Evolutionary conservation across 2,888 invertebrate genomes (phyloP).

Genomic region (Holacanthella duospinosa): DNA sequence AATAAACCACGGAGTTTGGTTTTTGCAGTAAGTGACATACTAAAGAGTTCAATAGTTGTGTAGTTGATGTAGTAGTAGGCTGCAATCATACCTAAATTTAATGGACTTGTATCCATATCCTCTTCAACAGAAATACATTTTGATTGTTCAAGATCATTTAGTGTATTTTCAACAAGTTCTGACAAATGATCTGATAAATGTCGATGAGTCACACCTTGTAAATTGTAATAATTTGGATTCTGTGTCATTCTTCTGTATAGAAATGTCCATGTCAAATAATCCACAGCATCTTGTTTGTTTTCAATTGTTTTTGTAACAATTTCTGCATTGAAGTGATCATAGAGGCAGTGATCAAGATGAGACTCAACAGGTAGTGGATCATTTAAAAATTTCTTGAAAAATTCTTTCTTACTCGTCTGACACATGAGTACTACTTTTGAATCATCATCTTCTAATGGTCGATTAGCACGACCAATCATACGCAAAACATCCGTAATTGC

Average conservation of each 20-base stretch:
- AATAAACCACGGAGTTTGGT: conserved; percentile 93
- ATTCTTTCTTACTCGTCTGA: conserved; percentile 93
- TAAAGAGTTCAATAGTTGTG: conserved; percentile 96
- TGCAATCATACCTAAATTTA: conserved; percentile 99
- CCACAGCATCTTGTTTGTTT: conserved; percentile 99
- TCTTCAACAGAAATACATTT: conserved; percentile 97
- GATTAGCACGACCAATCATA: conserved; percentile 93
- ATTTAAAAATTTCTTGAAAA: conserved; percentile 94
- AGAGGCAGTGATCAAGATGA: conserved; percentile 91
- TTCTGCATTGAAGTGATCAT: conserved; percentile 99
- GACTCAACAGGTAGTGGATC: conserved; percentile 96
- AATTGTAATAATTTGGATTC: conserved; percentile 98
- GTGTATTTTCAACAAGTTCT: conserved; percentile 90
- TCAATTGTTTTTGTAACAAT: conserved; percentile 99
- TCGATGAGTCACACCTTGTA: conserved; percentile 92
- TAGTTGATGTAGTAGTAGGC: conserved; percentile 99
- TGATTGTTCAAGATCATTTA: conserved; percentile 86
- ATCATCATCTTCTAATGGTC: conserved; percentile 82
- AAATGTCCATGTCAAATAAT: conserved; percentile 99
- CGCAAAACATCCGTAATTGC: conserved; percentile 93
- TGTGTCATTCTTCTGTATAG: conserved; percentile 91
- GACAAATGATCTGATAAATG: conserved; percentile 97
- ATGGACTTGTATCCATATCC: conserved; percentile 91
- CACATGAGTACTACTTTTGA: conserved; percentile 94
- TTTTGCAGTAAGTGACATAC: conserved; percentile 88